Conservation (phyloP, 1,140 invertebrate species). For the Doryteuthis pealeii region DNA sequence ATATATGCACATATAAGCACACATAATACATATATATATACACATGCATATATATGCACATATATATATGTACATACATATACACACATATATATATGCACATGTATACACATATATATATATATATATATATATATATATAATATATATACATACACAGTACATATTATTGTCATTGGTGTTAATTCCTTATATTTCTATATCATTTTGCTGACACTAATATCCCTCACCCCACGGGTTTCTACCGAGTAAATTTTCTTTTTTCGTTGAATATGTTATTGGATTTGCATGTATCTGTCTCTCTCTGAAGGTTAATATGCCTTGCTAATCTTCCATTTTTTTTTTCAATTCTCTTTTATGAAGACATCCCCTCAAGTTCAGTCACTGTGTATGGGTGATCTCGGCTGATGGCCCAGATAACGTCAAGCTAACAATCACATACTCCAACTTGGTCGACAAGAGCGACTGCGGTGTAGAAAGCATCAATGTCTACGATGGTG, state of each 20-base stretch:
- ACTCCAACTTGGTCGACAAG: conserved; percentile 6
- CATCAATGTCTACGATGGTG: conserved; percentile 4
- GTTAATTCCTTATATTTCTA: no score
- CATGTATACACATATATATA: not conserved
- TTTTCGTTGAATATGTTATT: no score
- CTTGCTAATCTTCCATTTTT: not conserved
- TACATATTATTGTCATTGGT: no score
- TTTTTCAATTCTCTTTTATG: not conserved
- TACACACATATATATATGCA: not conserved
- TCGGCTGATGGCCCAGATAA: conserved; percentile 6
- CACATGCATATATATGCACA: not conserved
- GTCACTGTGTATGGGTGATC: conserved; percentile 1
- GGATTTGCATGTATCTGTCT: no score
- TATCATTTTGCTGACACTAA: no score
- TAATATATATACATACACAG: no score
- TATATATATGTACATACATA: not conserved
- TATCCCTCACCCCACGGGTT: no score
- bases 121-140: no score
- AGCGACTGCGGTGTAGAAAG: conserved; percentile 2
- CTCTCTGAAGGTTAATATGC: no score
- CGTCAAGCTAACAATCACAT: not conserved
- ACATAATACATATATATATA: not conserved
- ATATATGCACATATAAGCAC: not conserved
- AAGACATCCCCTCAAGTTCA: not conserved
- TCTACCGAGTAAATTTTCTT: no score